phyloP scores from a whole-genome alignment of 2,797 vertebrate genomes.

The Oceanodroma leucorhoa region DNA sequence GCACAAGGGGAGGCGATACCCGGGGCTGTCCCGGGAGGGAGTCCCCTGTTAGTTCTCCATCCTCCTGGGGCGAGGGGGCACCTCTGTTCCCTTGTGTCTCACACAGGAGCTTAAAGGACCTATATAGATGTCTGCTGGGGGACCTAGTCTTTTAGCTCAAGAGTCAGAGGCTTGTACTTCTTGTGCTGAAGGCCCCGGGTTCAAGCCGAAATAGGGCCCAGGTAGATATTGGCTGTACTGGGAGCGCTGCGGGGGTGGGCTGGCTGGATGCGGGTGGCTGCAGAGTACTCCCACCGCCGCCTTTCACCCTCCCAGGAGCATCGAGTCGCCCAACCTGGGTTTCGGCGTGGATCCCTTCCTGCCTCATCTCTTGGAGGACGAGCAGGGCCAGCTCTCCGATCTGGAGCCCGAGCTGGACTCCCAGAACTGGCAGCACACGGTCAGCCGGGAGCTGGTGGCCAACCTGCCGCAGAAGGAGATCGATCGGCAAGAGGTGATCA shows the following conservation, averaged over 20 bases:
- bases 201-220: constrained; percentile 15
- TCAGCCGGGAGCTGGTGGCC: constrained; percentile 79
- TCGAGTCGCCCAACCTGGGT: constrained; percentile 82
- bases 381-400: constrained; percentile 74
- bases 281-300: neutral
- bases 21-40: neutral
- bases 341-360: constrained; percentile 76
- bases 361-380: constrained; percentile 84
- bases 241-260: neutral
- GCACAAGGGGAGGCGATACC: neutral
- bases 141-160: neutral
- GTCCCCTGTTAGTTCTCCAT: neutral
- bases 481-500: constrained; percentile 92
- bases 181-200: constrained; percentile 9
- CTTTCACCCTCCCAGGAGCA: constrained; percentile 73
- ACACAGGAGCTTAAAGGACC: neutral
- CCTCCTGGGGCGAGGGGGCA: neutral
- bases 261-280: neutral
- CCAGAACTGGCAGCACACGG: constrained; percentile 90
- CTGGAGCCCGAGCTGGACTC: constrained; percentile 82
- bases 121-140: neutral
- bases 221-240: constrained; percentile 8
- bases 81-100: constrained; percentile 36
- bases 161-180: constrained; percentile 1
- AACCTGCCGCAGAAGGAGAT: constrained; percentile 82